Evolutionary conservation across 2,113 vertebrate genomes (phyloP), one percentile per base, ranked within the genome.

Genomic region (Haliaeetus leucogaster): DNA sequence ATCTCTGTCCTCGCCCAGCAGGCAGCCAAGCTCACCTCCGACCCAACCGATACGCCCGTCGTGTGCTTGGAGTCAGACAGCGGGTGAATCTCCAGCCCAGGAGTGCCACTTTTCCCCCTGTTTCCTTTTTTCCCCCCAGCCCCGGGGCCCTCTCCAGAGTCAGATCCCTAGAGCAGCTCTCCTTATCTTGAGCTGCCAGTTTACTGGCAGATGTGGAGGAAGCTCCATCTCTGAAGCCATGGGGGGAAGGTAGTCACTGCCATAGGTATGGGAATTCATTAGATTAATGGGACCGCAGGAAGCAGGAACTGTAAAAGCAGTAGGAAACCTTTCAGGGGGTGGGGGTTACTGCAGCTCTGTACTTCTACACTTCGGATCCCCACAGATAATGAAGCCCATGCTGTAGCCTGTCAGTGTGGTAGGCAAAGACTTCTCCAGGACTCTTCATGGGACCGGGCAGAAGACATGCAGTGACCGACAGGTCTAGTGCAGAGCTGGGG

Each of bases 21-120:
- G 94, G 99, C 99, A 38, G 98, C 99, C 74, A 98, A 99, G 92
- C 98, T 99, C 52, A 99, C 98, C 58, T 98, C 98, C 16, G 99
- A 99, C 97, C 98, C 98, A 3, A 99, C 99, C 5, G 99, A 99
- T 80, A 97, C 97, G 1, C 99, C 99, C 1, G 99, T 99, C 36
- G 99, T 99, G 79, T 99, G 99, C 89, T 97, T 99, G 96, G 99
- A 99, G 96, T 99, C 99, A 0, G 99, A 99, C 84, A 98, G 97
- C 1, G 99, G 99, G 99, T 99, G 96, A 99, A 99, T 42, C 6
- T 10, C 53, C 79, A 7, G 34, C 56, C 67, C 2, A 10, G 2
- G 29, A 65, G 4, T 16, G 53, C n/a, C 6, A 0, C 19, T 45
- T 14, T 3, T 2, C 4, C 29, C 22, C 45, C 7, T 3, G 0